Percentiles rank a stretch among this genome's conserved stretches.
Evolutionary conservation across 2,113 vertebrate species (phyloP).

Genomic region (Plestiodon gilberti): DNA sequence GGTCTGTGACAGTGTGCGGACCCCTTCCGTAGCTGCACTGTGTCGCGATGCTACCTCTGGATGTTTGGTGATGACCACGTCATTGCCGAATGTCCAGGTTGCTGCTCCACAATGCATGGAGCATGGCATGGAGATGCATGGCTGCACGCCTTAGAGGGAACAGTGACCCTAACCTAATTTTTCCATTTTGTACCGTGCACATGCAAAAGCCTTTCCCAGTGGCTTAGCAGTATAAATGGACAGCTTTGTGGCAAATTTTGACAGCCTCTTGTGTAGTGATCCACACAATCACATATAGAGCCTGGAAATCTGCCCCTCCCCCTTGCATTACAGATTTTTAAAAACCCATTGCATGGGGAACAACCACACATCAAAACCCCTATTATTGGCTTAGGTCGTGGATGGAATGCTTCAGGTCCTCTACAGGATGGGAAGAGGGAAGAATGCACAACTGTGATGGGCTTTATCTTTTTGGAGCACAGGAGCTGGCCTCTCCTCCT

Average conservation of each 20-base stretch:
- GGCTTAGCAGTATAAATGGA: neutral
- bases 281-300: neutral
- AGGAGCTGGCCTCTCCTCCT: neutral
- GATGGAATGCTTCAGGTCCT: neutral
- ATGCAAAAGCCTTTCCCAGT: neutral
- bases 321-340: no score
- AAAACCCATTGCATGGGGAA: no score
- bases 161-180: neutral
- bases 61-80: no score
- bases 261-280: neutral
- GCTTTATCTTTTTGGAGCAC: constrained; percentile 1
- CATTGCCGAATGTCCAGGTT: no score
- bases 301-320: no score
- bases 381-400: neutral
- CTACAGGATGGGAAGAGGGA: neutral
- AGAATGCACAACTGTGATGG: neutral
- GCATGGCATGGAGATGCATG: no score
- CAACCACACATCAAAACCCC: neutral
- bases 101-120: no score
- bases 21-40: no score
- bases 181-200: neutral
- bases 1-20: no score
- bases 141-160: neutral
- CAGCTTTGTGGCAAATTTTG: neutral
- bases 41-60: no score